phyloP scores from a whole-genome alignment of 2,888 invertebrate genomes.

The Drosophila picticornis region DNA sequence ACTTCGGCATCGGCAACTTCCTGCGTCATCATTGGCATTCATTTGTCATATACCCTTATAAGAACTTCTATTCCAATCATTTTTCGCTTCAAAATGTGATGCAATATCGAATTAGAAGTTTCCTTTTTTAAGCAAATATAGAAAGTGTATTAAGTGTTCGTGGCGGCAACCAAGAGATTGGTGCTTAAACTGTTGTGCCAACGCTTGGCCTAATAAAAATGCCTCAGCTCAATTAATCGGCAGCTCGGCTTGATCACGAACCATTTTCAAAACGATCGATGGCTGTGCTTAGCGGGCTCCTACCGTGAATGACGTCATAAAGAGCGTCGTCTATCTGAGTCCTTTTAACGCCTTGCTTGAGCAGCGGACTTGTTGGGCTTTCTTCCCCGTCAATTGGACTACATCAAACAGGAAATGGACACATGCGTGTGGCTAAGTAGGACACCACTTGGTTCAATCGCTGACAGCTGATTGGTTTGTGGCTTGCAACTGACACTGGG shows the following conservation, averaged over 20 bases:
- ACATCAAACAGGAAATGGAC: constrained; percentile 56
- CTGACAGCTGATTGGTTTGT: constrained; percentile 70
- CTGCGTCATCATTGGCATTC: constrained; percentile 60
- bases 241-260: constrained; percentile 55
- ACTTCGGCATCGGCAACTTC: constrained; percentile 59
- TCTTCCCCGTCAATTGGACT: constrained; percentile 40
- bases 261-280: constrained; percentile 43
- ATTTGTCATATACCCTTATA: constrained; percentile 45
- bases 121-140: too few relatives aligned
- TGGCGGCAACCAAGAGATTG: background rate
- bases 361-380: background rate
- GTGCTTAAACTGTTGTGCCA: constrained; percentile 13
- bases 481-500: constrained; percentile 2
- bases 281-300: constrained; percentile 23
- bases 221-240: constrained; percentile 78
- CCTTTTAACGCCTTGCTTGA: constrained; percentile 34
- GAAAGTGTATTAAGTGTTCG: constrained; percentile 11
- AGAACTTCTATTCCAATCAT: constrained; percentile 18
- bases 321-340: constrained; percentile 13
- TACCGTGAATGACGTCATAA: constrained; percentile 55
- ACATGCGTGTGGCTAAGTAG: constrained; percentile 66
- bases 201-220: constrained; percentile 73
- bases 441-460: constrained; percentile 56
- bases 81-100: constrained; percentile 8
- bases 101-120: constrained; percentile 16